Percentiles rank a stretch among this genome's conserved stretches.
Conservation (phyloP, 2,113 vertebrate species). For the Grus americana region DNA sequence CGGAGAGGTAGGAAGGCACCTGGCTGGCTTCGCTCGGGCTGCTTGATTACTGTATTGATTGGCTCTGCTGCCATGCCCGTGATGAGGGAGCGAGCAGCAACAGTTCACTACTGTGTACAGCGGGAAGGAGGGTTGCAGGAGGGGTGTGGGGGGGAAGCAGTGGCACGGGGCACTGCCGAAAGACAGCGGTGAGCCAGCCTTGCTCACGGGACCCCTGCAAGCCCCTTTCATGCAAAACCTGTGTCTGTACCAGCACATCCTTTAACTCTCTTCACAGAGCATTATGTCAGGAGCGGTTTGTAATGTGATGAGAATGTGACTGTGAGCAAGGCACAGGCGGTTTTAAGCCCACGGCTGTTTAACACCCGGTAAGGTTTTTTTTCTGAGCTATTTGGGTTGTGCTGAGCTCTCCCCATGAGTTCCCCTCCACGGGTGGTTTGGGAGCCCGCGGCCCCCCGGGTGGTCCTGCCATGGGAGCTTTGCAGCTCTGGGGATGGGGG, state of each 20-base stretch:
- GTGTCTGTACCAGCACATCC: neutral
- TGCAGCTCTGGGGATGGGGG: neutral
- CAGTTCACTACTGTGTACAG: neutral
- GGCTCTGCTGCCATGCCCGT: fast-evolving
- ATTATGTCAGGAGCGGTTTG: neutral
- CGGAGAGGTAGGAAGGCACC: neutral
- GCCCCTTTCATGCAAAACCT: neutral
- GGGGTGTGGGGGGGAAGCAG: neutral
- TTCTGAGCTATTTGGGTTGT: neutral
- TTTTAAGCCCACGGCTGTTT: neutral
- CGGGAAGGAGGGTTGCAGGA: neutral
- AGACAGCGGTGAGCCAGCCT: neutral
- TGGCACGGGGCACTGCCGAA: fast-evolving
- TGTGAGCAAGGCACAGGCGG: fast-evolving
- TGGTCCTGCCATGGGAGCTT: neutral
- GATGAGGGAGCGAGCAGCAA: fast-evolving
- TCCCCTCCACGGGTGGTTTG: fast-evolving
- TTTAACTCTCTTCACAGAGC: neutral
- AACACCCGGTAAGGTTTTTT: neutral
- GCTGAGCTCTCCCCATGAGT: neutral
- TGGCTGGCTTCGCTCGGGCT: fast-evolving
- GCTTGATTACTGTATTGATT: neutral
- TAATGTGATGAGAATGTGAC: neutral
- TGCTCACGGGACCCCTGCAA: fast-evolving
- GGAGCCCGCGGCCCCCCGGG: fast-evolving